Percentiles rank a stretch among this genome's conserved stretches.
phyloP scores from a whole-genome alignment of 2,113 vertebrate species.

The Rhinogobius similis region DNA sequence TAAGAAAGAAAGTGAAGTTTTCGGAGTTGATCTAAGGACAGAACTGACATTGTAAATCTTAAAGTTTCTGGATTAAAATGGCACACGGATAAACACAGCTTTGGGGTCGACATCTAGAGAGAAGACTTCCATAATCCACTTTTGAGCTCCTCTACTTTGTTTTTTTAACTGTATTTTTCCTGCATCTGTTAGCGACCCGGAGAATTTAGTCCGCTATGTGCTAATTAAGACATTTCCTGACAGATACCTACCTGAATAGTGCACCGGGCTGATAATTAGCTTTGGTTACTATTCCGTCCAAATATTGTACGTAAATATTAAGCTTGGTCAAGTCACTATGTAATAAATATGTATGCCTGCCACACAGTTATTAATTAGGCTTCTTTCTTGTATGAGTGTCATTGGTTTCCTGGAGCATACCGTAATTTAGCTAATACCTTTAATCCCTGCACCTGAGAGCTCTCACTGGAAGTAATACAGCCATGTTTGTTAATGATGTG shows the following conservation, averaged over 20 bases:
- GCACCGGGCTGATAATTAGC: slow-evolving; percentile 41
- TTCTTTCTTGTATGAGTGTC: neutral
- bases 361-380: neutral
- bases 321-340: neutral
- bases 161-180: slow-evolving; percentile 4
- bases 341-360: neutral
- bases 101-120: slow-evolving; percentile 20
- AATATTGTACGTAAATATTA: neutral
- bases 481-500: slow-evolving; percentile 35
- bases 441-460: slow-evolving; percentile 22
- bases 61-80: slow-evolving; percentile 27
- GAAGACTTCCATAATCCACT: slow-evolving; percentile 10
- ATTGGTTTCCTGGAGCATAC: slow-evolving; percentile 18
- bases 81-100: slow-evolving; percentile 19
- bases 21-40: slow-evolving; percentile 40
- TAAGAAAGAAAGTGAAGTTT: slow-evolving; percentile 11
- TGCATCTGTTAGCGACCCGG: slow-evolving; percentile 16
- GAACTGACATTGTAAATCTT: slow-evolving; percentile 8
- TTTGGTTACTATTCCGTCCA: slow-evolving; percentile 7
- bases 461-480: slow-evolving; percentile 5
- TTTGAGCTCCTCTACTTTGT: neutral
- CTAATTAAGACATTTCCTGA: slow-evolving; percentile 38
- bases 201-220: slow-evolving; percentile 21
- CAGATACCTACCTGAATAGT: slow-evolving; percentile 30
- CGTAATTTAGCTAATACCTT: slow-evolving; percentile 13